Conservation (phyloP, 2,113 vertebrate species). For the Nannobrachium achirus region DNA sequence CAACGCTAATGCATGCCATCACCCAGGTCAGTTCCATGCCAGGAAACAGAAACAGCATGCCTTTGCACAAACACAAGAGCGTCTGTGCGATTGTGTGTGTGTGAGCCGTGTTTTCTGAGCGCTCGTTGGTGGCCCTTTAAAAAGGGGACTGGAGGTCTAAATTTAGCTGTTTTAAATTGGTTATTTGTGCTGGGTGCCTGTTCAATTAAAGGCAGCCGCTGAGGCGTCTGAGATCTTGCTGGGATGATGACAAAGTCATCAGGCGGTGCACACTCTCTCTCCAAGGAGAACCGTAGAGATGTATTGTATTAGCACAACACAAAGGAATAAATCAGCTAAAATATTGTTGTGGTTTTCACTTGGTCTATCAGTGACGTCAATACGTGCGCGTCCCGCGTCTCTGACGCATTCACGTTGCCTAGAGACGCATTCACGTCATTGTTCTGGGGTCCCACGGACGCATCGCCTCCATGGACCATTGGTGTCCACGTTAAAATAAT, state of each 20-base stretch:
- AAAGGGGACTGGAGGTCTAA: conserved; percentile 53
- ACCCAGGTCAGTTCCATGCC: conserved; percentile 42
- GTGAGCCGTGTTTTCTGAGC: conserved; percentile 33
- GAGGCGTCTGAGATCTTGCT: conserved; percentile 52
- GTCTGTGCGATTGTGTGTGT: conserved; percentile 24
- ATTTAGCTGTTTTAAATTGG: conserved; percentile 69
- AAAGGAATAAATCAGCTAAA: background rate
- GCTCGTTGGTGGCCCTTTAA: conserved; percentile 49
- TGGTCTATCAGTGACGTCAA: too few species aligned
- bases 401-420: too few species aligned
- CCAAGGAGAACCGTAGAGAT: conserved; percentile 31
- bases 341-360: background rate
- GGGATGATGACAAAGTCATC: conserved; percentile 47
- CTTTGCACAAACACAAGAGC: conserved; percentile 8
- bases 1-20: conserved; percentile 28
- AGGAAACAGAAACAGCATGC: conserved; percentile 31
- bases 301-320: background rate
- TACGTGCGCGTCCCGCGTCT: too few species aligned
- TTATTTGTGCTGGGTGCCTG: conserved; percentile 66
- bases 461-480: too few species aligned
- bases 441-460: too few species aligned
- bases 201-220: conserved; percentile 70
- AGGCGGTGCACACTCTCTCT: conserved; percentile 31
- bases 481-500: too few species aligned
- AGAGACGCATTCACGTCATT: too few species aligned